These are phyloP conservation scores for Hippocampus comes DNA, from an alignment of 2,113 vertebrate genomes.

Conservation along the genomic window DNA sequence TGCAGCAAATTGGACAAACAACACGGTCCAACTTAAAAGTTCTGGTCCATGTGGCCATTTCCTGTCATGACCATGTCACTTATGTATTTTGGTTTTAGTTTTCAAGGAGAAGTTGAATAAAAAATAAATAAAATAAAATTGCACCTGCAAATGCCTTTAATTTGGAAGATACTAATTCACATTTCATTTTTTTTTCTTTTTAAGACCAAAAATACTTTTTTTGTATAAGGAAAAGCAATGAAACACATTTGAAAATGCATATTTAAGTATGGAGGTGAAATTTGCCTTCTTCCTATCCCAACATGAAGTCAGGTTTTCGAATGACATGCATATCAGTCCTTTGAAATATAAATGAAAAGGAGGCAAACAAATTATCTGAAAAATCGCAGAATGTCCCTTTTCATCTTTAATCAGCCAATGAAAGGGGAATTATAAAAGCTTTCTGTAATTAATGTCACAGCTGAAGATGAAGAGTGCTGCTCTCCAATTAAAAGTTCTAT, in stretches of 20 bases:
- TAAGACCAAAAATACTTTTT: neutral
- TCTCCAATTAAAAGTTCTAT: constrained; percentile 72
- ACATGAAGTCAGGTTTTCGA: constrained; percentile 6
- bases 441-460: constrained; percentile 60
- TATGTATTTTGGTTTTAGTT: neutral
- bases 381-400: constrained; percentile 26
- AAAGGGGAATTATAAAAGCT: constrained; percentile 51
- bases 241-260: neutral
- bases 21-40: neutral
- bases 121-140: neutral
- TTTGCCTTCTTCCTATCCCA: constrained; percentile 1
- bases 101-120: neutral
- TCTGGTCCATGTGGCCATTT: neutral
- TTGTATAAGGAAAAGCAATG: neutral
- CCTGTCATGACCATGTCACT: neutral
- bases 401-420: constrained; percentile 49
- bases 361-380: constrained; percentile 25
- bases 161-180: neutral
- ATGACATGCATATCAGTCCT: constrained; percentile 11
- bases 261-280: neutral
- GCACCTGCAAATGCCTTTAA: neutral
- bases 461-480: constrained; percentile 51
- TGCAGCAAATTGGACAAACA: neutral
- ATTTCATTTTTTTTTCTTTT: neutral
- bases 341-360: constrained; percentile 32